Base-by-base conservation (phyloP, 2,113 vertebrate species). In the Microtus pennsylvanicus region DNA sequence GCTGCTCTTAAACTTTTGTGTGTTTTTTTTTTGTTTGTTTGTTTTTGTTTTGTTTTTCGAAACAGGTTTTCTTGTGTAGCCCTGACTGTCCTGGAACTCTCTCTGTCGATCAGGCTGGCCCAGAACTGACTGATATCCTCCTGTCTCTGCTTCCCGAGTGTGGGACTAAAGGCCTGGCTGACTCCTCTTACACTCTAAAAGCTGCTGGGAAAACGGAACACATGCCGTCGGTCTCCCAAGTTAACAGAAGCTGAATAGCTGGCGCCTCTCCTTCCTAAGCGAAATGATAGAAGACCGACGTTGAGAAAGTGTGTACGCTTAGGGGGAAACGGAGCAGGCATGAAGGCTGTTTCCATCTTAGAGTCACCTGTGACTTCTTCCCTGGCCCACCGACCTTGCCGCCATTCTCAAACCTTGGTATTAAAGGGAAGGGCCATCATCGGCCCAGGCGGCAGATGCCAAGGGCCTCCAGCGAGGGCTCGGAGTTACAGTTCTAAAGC, bases 401-500 rank as follows among this genome's bases (percentile, higher is more conserved):
- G n/a, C 24, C 33, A 42, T 61, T 74, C 69, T 93, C 12, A 74
- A 87, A 45, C 19, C 13, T 82, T 52, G 63, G 17, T 13, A 9
- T 87, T 19, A 83, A 72, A n/a, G 14, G 9, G 45, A 33, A 80
- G 12, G n/a, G n/a, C 3, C 83, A 35, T 72, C 50, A 30, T 88
- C 30, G 47, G 58, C 35, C 58, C 89, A 5, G 63, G 58, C 0
- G 12, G 7, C 50, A 42, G 52, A 19, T 22, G 52, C 35, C 75
- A 65, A 65, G 6, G 2, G 8, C 14, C 28, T 4, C 28, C 42
- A 9, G 0, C 5, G 24, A 45, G 3, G 58, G 7, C 4, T 0
- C 76, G 28, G 72, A 81, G 35, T 86, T 22, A 50, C 45, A 75
- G 61, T 30, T 78, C 90, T 38, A 95, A 96, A 81, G 58, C 81